Percentiles rank a stretch among this genome's conserved stretches.
phyloP scores from a whole-genome alignment of 2,888 invertebrate species.

The Synergus umbraculus region DNA sequence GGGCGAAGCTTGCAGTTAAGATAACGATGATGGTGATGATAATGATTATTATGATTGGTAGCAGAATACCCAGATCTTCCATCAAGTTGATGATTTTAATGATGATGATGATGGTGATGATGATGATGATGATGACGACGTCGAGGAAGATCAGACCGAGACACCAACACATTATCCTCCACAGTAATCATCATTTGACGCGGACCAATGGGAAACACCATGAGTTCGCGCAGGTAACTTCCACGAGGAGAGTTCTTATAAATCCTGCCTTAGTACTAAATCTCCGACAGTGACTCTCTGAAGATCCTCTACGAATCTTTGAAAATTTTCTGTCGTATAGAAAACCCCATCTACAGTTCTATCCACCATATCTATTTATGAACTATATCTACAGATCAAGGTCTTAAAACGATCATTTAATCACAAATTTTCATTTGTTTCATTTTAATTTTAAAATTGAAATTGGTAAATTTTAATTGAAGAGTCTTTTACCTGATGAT shows the following conservation, averaged over 20 bases:
- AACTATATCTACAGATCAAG: background rate
- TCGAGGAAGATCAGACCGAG: slow-evolving; percentile 59
- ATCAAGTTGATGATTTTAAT: slow-evolving; percentile 56
- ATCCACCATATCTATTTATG: no score
- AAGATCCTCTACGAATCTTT: slow-evolving; percentile 35
- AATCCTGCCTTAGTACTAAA: slow-evolving; percentile 55
- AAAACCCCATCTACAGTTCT: background rate
- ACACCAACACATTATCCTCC: slow-evolving; percentile 59
- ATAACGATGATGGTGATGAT: slow-evolving; percentile 56
- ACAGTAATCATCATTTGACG: slow-evolving; percentile 74
- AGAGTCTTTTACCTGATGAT: background rate
- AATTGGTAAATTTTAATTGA: background rate
- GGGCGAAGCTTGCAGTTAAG: background rate
- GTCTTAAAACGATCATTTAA: background rate
- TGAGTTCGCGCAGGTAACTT: slow-evolving; percentile 54
- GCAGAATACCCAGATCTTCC: slow-evolving; percentile 24
- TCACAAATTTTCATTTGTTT: background rate
- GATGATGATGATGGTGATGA: slow-evolving; percentile 59
- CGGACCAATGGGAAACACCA: slow-evolving; percentile 72
- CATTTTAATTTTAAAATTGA: background rate
- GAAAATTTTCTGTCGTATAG: background rate
- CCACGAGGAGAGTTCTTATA: slow-evolving; percentile 50
- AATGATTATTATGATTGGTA: slow-evolving; percentile 57
- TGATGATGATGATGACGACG: slow-evolving; percentile 62
- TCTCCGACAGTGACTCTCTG: slow-evolving; percentile 55